These are phyloP conservation scores for Euplagia quadripunctaria DNA, from an alignment of 2,888 invertebrate genomes.

Conservation along the genomic window DNA sequence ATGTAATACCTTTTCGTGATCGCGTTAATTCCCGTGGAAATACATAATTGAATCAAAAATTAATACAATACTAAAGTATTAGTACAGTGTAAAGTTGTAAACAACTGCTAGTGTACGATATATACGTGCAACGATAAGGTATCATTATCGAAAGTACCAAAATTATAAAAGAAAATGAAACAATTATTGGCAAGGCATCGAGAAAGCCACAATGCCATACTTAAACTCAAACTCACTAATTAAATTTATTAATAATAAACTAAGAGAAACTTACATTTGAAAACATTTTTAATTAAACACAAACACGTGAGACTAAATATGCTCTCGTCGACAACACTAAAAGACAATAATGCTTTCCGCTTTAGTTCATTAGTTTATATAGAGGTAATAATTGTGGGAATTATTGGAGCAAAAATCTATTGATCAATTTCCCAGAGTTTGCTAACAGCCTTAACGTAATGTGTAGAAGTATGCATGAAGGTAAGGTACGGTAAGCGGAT, in stretches of 20 bases:
- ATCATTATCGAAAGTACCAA: no score
- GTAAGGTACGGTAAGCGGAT: constrained; percentile 25
- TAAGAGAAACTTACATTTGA: constrained; percentile 68
- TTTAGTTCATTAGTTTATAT: constrained; percentile 79
- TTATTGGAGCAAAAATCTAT: constrained; percentile 84
- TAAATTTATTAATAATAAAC: not conserved
- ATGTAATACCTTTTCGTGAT: no score
- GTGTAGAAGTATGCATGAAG: constrained; percentile 51
- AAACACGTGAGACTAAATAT: constrained; percentile 29
- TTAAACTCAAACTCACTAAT: not conserved
- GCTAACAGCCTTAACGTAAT: constrained; percentile 76
- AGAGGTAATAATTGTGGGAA: constrained; percentile 84
- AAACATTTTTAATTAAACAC: constrained; percentile 63
- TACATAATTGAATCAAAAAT: no score
- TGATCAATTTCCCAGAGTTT: constrained; percentile 83
- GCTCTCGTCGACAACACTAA: constrained; percentile 36
- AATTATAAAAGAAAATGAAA: no score
- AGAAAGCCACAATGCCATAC: not conserved
- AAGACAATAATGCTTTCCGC: constrained; percentile 62
- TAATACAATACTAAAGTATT: no score
- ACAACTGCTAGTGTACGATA: no score
- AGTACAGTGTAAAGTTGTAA: no score
- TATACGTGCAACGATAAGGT: no score
- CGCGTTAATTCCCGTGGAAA: no score
- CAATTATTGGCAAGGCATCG: no score